Base-by-base conservation (phyloP, 2,797 vertebrate genomes). In the Philypnodon macrostomus region DNA sequence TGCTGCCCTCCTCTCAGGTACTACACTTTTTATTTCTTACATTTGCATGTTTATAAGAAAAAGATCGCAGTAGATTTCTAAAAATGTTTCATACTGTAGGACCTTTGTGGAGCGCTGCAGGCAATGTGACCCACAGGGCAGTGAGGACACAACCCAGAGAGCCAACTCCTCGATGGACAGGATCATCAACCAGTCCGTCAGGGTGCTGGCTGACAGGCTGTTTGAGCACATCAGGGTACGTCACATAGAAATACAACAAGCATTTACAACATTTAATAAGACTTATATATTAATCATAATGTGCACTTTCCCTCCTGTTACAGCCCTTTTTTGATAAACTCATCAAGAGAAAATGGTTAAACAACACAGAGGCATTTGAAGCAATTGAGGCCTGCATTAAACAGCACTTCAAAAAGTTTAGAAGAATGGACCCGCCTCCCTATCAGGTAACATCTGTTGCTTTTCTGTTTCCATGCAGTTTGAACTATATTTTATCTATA, bases 321-420 rank as follows among this genome's bases (percentile, higher is more conserved):
- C 82, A 96, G 94, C 93, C 94, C 5, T 89, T 93, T 77, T 95
- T 95, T 61, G 88, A 89, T 65, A 97, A 95, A 59, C 84, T 98
- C 63, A 91, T 98, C 55, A 92, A 92, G 68, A 85, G 92, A 66
- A 94, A 93, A 58, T 97, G 95, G 95, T 47, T 96, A 59, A 91
- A 79, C 58, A 93, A 90, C 84, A 85, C 90, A 0, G 93, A 94
- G 6, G 88, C 92, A 21, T 94, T 93, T 52, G 92, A 95, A 17
- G 72, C 90, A 60, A 95, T 97, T 42, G 89, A 93, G 72, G 75
- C 83, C 8, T 79, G 85, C 41, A 85, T 95, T 51, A 91, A 91
- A 33, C 87, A 89, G 6, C 93, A 94, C 46, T 90, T 92, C 51
- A 91, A 91, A 67, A 91, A 89, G 15, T 91, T 96, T 54, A 85